phyloP scores from a whole-genome alignment of 2,888 invertebrate genomes.

The Zygogramma bicolorata region DNA sequence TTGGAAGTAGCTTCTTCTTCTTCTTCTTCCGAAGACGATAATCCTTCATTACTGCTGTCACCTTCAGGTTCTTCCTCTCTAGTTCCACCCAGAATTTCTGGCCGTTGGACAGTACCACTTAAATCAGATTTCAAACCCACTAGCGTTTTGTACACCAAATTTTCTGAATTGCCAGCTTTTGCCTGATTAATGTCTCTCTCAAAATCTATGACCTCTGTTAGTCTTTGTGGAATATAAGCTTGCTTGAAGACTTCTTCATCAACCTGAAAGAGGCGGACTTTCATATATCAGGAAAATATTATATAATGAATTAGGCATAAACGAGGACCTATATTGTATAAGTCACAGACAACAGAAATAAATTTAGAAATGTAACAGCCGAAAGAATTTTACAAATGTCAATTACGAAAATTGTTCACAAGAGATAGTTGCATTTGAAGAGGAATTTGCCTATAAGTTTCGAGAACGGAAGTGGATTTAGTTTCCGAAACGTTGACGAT shows the following conservation, averaged over 20 bases:
- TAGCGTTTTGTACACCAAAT: constrained; percentile 88
- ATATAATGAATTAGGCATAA: too few species aligned
- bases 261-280: constrained; percentile 63
- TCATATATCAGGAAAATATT: constrained; percentile 61
- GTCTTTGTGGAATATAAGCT: constrained; percentile 91
- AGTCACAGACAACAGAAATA: too few species aligned
- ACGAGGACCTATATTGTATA: too few species aligned
- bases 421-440: too few species aligned
- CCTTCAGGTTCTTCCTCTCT: constrained; percentile 57
- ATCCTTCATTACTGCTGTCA: constrained; percentile 51
- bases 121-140: constrained; percentile 86
- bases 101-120: constrained; percentile 77
- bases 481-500: too few species aligned
- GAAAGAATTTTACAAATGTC: too few species aligned
- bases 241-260: constrained; percentile 95
- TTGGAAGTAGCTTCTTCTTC: constrained; percentile 58
- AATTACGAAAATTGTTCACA: too few species aligned
- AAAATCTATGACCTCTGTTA: constrained; percentile 89
- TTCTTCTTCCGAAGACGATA: constrained; percentile 59
- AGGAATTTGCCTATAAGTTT: too few species aligned
- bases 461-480: too few species aligned
- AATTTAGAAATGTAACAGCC: too few species aligned
- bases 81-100: constrained; percentile 72
- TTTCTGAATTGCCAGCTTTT: constrained; percentile 78
- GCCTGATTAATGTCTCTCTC: constrained; percentile 88